Evolutionary conservation across 2,888 invertebrate species (phyloP), one percentile per base, ranked within the genome.

Genomic region (Aromia moschata): DNA sequence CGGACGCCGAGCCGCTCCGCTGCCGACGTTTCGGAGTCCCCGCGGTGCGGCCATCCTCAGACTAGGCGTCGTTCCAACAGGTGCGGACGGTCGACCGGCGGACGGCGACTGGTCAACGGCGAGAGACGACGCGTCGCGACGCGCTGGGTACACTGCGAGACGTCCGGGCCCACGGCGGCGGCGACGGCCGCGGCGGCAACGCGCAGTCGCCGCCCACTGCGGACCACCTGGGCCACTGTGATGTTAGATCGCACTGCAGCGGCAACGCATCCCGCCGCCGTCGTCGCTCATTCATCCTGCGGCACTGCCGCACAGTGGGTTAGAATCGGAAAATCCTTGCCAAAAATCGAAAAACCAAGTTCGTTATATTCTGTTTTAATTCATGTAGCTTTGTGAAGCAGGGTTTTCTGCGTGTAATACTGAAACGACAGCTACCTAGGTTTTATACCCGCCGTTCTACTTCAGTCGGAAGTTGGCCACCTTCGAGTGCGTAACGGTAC

Each of bases 201-300:
- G 76, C 77, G 77, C 75, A 72, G 69, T 74, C 76, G 73, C 70
- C 75, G 70, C 67, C 69, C 77, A 77, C 73, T 78, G 78, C 78
- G 78, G 78, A 77, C 74, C 77, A 74, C 75, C 76, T 74, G 75
- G 72, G 71, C 74, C 67, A 68, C 69, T 67, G 60, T 65, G 69
- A 69, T 67, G 69, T 65, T 64, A 68, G 70, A 68, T 69, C 69
- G 71, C 72, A 74, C 75, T 73, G 74, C 71, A 74, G 74, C 71
- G 72, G 71, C 70, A 74, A 74, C 72, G 73, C 73, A 72, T 74
- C 74, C 67, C 64, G 36, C 10, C 65, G 65, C 68, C n/a, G n/a
- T n/a, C 47, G 57, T 45, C 65, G 65, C 68, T 68, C 69, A 68
- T 70, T 71, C 68, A 70, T 71, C 66, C 66, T 71, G 71, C 71